A percentile compares a stretch with the other conserved stretches of the same genome.
phyloP scores from a whole-genome alignment of 2,888 invertebrate species.

The Hartigia nigra region DNA sequence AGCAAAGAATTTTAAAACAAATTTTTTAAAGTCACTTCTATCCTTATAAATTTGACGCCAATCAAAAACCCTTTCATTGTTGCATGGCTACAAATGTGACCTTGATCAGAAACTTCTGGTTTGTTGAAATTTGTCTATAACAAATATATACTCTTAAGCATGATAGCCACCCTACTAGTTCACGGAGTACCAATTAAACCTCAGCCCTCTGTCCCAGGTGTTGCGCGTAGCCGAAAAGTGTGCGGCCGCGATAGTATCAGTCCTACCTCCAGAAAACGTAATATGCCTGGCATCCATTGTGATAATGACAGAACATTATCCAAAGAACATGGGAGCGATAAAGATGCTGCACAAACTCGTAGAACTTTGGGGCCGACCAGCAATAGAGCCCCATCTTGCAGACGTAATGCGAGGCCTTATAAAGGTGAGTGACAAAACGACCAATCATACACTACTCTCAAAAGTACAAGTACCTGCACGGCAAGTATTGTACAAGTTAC shows the following conservation, averaged over 20 bases:
- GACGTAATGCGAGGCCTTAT: slow-evolving; percentile 90
- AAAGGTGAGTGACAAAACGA: slow-evolving; percentile 70
- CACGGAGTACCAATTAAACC: slow-evolving; percentile 3
- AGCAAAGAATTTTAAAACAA: background rate
- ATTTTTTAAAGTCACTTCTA: background rate
- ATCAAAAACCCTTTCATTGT: background rate
- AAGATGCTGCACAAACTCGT: slow-evolving; percentile 90
- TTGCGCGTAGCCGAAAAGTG: slow-evolving; percentile 89
- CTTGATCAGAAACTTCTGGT: background rate
- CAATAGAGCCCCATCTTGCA: slow-evolving; percentile 79
- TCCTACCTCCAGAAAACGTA: slow-evolving; percentile 84
- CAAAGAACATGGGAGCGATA: slow-evolving; percentile 90
- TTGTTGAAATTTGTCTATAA: background rate
- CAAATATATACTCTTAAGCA: background rate
- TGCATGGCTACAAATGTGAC: background rate
- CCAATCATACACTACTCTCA: background rate
- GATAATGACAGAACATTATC: slow-evolving; percentile 87
- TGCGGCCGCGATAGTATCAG: slow-evolving; percentile 79
- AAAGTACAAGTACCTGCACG: background rate
- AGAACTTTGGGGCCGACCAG: slow-evolving; percentile 78
- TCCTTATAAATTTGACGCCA: background rate
- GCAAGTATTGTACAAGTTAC: background rate
- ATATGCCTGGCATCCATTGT: slow-evolving; percentile 84
- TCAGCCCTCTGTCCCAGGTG: slow-evolving; percentile 68
- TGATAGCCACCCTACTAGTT: background rate